phyloP scores from a whole-genome alignment of 2,113 vertebrate genomes.

The Onychorhynchus coronatus region DNA sequence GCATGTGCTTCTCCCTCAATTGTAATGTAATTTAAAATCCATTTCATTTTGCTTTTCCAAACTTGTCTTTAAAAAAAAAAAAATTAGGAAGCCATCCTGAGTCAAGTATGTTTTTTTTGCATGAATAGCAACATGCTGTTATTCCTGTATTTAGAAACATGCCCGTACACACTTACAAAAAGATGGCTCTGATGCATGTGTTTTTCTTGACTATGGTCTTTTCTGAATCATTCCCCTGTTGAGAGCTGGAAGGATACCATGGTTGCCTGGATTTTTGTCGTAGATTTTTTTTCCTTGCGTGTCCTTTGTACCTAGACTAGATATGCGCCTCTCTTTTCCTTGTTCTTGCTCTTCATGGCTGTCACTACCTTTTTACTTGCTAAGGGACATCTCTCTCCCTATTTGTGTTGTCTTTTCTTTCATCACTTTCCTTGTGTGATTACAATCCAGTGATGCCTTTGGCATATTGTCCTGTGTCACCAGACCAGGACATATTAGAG shows the following conservation, averaged over 20 bases:
- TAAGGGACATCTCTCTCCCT: not conserved
- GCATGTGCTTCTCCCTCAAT: not conserved
- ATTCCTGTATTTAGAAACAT: not conserved
- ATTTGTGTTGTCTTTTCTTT: not conserved
- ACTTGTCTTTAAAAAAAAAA: not conserved
- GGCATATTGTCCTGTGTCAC: not conserved
- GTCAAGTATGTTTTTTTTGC: not conserved
- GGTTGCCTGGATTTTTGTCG: not conserved
- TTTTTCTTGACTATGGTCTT: not conserved
- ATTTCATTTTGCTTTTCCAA: not conserved
- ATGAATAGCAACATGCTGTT: not conserved
- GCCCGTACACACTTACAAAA: not conserved
- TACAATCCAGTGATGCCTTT: not conserved
- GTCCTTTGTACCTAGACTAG: not conserved
- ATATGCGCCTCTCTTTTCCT: not conserved
- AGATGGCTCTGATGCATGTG: not conserved
- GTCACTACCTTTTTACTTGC: not conserved
- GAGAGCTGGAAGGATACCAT: not conserved
- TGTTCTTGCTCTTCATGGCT: not conserved
- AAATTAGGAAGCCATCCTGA: not conserved
- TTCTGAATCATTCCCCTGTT: not conserved
- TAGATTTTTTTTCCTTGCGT: not conserved
- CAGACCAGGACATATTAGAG: not conserved
- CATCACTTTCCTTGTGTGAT: not conserved
- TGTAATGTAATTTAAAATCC: not conserved